Percentiles rank a stretch among this genome's conserved stretches.
Evolutionary conservation across 2,113 vertebrate species (phyloP).

Genomic region (Opisthocomus hoazin): DNA sequence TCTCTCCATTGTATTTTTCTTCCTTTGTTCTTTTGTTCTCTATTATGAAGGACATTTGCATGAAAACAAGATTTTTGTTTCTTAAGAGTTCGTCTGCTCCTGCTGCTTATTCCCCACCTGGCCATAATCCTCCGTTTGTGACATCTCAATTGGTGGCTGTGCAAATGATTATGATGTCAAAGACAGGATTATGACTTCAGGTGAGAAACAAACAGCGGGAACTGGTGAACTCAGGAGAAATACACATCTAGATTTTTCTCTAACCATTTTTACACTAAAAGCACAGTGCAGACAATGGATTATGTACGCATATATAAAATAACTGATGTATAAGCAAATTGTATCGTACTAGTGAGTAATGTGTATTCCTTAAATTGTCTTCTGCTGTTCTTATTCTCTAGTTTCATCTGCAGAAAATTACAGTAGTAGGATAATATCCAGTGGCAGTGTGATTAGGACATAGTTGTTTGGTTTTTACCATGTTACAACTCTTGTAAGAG

Average conservation of each 20-base stretch:
- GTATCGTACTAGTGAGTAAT: neutral
- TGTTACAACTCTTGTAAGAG: neutral
- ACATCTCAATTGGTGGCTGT: constrained; percentile 61
- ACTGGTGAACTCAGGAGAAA: constrained; percentile 38
- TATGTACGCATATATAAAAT: neutral
- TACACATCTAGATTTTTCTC: constrained; percentile 5
- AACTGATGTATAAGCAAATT: constrained; percentile 1
- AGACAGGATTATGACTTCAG: constrained; percentile 60
- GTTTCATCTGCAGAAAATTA: neutral
- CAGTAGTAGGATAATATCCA: neutral
- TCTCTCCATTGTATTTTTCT: constrained; percentile 9
- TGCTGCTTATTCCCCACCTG: constrained; percentile 57
- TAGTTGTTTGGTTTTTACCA: neutral
- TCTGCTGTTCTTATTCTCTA: neutral
- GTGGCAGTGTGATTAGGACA: neutral
- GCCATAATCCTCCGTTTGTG: constrained; percentile 44
- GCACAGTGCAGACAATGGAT: neutral
- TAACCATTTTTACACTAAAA: constrained; percentile 11
- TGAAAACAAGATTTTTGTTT: constrained; percentile 61
- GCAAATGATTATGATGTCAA: constrained; percentile 66
- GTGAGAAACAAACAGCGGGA: constrained; percentile 64
- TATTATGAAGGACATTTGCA: constrained; percentile 57
- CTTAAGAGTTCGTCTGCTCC: constrained; percentile 56
- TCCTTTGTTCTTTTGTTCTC: constrained; percentile 44
- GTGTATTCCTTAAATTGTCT: neutral